Evolutionary conservation across 1,140 invertebrate genomes (phyloP), one percentile per base, ranked within the genome.

Genomic region (Drosophila varians): DNA sequence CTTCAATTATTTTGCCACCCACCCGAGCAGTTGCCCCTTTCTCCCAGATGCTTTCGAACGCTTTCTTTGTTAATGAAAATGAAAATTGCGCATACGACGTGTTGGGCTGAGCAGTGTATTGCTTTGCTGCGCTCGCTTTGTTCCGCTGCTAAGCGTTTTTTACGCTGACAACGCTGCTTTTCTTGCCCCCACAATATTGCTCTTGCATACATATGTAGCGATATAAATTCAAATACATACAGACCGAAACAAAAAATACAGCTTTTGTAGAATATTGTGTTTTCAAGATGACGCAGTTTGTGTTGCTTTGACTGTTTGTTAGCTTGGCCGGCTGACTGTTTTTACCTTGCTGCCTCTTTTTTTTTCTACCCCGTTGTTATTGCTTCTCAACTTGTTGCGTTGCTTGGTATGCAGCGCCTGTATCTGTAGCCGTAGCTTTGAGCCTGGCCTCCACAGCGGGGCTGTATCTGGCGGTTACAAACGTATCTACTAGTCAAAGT

Each of bases 51-150:
- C 26, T n/a, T n/a, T n/a, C 49, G 6, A 12, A 18, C 42, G 57
- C 53, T 66, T 73, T 77, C 53, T 69, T 83, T 83, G 57, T 72
- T 62, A 49, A 68, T 80, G 51, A 80, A 86, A 66, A 86, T 69
- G 74, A 74, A 84, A 86, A 86, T 84, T 84, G 80, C 80, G 76
- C 80, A 84, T 80, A 86, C 80, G 73, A 18, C 66, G 42, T 46
- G 54, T 71, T 77, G 75, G 21, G 21, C 21, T 21, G 2, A 53
- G 43, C 69, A 74, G 76, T 74, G 48, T 56, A 61, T 77, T 61
- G 62, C 77, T 83, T 51, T 31, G 25, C 25, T 0, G 46, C 31
- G 46, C 56, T 52, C 38, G 49, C 49, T 73, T 80, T 84, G 64
- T 83, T 69, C 45, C 46, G 46, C 53, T 47, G 45, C 54, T 53